Base-by-base conservation (phyloP, 2,888 invertebrate species). In the Melieria omissa region DNA sequence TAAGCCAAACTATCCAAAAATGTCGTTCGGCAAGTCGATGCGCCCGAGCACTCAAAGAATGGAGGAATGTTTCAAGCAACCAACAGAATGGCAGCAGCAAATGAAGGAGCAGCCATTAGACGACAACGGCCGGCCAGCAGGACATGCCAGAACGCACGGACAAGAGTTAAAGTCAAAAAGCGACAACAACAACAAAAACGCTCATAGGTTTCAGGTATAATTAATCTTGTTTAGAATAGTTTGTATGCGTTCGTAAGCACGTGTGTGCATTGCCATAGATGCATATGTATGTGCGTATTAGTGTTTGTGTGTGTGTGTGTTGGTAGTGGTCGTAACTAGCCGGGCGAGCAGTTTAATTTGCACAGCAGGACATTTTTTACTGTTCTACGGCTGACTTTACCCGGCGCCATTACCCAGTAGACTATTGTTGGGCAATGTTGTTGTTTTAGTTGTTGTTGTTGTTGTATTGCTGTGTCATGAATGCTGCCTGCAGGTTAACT, bases 141-240 rank as follows among this genome's bases (percentile, higher is more conserved):
- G 29, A 29, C 29, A 29, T 29, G 29, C 29, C 29, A 29, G 29
- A 29, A 29, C 52, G 55, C 29, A 61, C 41, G 14, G n/a, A 9
- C 42, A 52, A 54, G 61, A 68, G 63, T 69, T 54, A 63, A 69
- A 63, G 69, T 46, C 57, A 69, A 55, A 69, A 69, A 57, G 55
- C 47, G 29, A 29, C 29, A 29, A 29, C 29, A 29, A 58, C 41
- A 58, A 29, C 29, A 29, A 58, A 14, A 58, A 57, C 57, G 9
- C 14, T n/a, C 41, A 47, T 57, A 70, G 49, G 60, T 81, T 83
- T 80, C 83, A 84, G 83, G 80, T 85, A 83, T 84, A 84, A 84
- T 85, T 85, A 84, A 85, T 84, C 84, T 84, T 85, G 81, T 85
- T 84, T 84, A 83, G 80, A 77, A 76, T 75, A 75, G 73, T 74